A percentile compares a stretch with the other conserved stretches of the same genome.
Evolutionary conservation across 2,797 vertebrate species (phyloP).

Genomic region (Hybognathus amarus): DNA sequence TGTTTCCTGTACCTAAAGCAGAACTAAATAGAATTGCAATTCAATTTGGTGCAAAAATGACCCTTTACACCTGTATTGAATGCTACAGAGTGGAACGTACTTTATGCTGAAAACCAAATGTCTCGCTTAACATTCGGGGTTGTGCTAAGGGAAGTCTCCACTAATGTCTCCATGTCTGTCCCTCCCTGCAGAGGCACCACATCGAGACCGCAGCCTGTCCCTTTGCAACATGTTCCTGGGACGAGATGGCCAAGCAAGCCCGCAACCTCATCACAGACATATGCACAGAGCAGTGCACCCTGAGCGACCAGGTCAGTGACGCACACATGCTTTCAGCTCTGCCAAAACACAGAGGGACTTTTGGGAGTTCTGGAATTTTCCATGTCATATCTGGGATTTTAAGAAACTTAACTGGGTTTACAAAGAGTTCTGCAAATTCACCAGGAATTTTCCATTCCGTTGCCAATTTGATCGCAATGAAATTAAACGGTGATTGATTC

Average conservation of each 20-base stretch:
- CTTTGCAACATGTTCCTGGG: conserved; percentile 99
- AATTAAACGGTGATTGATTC: not conserved
- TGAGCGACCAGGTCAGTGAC: conserved; percentile 91
- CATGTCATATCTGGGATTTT: conserved; percentile 35
- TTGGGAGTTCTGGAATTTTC: conserved; percentile 36
- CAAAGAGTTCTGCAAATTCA: conserved; percentile 12
- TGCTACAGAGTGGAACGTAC: not conserved
- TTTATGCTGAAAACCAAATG: not conserved
- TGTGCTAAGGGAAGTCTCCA: not conserved
- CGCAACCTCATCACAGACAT: conserved; percentile 98
- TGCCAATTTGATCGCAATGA: conserved; percentile 25
- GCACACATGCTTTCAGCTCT: not conserved
- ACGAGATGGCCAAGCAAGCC: conserved; percentile 99
- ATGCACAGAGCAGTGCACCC: conserved; percentile 97
- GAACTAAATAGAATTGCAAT: not conserved
- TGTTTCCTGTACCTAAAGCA: not conserved
- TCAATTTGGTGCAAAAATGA: not conserved
- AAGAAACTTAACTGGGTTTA: conserved; percentile 21
- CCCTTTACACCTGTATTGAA: not conserved
- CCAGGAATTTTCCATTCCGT: conserved; percentile 13
- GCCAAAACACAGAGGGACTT: conserved; percentile 24
- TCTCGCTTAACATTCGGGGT: not conserved
- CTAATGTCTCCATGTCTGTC: conserved; percentile 6
- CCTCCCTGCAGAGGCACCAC: conserved; percentile 86
- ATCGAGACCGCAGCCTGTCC: conserved; percentile 97